A percentile compares a stretch with the other conserved stretches of the same genome.
These are phyloP conservation scores for Xenopus laevis DNA, from an alignment of 2,113 vertebrate genomes.

Conservation along the genomic window DNA sequence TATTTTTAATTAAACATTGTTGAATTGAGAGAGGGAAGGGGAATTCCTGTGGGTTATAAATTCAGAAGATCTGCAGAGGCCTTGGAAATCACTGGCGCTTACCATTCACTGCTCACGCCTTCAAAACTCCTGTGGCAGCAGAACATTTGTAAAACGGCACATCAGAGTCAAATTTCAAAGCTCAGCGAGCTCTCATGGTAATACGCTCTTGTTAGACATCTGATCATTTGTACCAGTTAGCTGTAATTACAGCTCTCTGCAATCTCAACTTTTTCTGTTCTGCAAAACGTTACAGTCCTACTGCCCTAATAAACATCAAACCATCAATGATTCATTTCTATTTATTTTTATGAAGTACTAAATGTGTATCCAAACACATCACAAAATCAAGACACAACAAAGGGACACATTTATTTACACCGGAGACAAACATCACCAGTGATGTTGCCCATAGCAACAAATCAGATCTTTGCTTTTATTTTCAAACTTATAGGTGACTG, in stretches of 20 bases:
- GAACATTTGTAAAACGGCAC: constrained; percentile 41
- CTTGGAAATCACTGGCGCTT: constrained; percentile 45
- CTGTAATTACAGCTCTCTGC: constrained; percentile 15
- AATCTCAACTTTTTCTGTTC: not conserved
- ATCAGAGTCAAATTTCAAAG: constrained; percentile 25
- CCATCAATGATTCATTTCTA: too few relatives aligned
- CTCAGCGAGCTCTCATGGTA: constrained; percentile 27
- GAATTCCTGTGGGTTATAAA: constrained; percentile 50
- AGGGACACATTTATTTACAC: too few relatives aligned
- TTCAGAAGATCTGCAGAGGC: constrained; percentile 42
- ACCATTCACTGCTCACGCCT: not conserved
- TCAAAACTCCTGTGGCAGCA: constrained; percentile 29
- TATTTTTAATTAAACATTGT: constrained; percentile 55
- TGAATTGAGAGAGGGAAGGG: constrained; percentile 50
- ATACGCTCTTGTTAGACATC: constrained; percentile 13
- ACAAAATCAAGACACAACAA: too few relatives aligned
- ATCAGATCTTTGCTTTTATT: too few relatives aligned
- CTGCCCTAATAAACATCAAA: too few relatives aligned
- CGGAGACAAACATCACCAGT: too few relatives aligned
- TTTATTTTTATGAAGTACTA: too few relatives aligned
- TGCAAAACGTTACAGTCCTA: not conserved
- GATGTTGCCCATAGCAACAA: too few relatives aligned
- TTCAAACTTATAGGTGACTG: too few relatives aligned
- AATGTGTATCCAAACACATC: too few relatives aligned
- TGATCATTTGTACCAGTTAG: constrained; percentile 34